phyloP scores from a whole-genome alignment of 2,888 invertebrate genomes.

The Drosophila cognata region DNA sequence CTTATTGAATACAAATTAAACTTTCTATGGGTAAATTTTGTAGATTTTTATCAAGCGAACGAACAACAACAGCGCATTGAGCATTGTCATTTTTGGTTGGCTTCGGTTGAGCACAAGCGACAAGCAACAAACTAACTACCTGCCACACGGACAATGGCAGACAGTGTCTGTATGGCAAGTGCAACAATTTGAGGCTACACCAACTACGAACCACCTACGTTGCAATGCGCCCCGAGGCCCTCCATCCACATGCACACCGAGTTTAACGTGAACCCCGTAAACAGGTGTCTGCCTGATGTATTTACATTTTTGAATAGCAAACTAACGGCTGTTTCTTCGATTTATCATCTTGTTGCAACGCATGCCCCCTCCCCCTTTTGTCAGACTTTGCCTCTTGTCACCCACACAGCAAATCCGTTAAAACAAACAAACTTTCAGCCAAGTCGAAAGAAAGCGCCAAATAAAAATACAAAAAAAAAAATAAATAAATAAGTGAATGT shows the following conservation, averaged over 20 bases:
- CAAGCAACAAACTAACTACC: conserved; percentile 54
- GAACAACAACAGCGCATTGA: conserved; percentile 41
- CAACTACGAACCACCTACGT: conserved; percentile 64
- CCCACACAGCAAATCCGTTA: conserved; percentile 51
- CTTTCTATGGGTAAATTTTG: conserved; percentile 75
- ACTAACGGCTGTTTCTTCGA: conserved; percentile 51
- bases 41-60: conserved; percentile 63
- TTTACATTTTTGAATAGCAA: conserved; percentile 56
- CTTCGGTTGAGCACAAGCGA: conserved; percentile 42
- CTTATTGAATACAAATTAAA: conserved; percentile 66
- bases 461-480: conserved; percentile 32
- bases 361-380: conserved; percentile 24
- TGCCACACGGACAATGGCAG: conserved; percentile 51
- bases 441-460: conserved; percentile 70
- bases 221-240: conserved; percentile 14
- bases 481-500: conserved; percentile 68
- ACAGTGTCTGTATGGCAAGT: conserved; percentile 54
- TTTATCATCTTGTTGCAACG: conserved; percentile 29
- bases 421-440: conserved; percentile 68
- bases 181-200: conserved; percentile 73
- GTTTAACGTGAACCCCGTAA: conserved; percentile 54
- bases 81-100: conserved; percentile 48
- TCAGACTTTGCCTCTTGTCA: conserved; percentile 36
- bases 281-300: conserved; percentile 71
- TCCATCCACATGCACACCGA: neutral